Base-by-base conservation (phyloP, 2,888 invertebrate species). In the Phalangium opilio region DNA sequence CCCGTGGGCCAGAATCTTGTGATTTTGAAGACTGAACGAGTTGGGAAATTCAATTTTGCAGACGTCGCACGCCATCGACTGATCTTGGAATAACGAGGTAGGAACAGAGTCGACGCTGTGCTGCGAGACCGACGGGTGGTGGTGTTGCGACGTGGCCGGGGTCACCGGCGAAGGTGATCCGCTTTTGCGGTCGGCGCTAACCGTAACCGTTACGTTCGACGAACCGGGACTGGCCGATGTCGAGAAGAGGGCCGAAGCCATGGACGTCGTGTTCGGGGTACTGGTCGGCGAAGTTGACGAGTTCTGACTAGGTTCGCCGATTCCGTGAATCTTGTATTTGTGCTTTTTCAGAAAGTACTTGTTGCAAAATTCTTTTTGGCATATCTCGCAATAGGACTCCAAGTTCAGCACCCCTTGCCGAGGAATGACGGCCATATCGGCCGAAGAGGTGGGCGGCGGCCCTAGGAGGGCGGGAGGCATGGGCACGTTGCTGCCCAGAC, bases 261-360 rank as follows among this genome's bases (percentile, higher is more conserved):
- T 27, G 41, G 47, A 34, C 38, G 41, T 44, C 15, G 33, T n/a
- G 21, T 38, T 42, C 3, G 50, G 32, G 5, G 44, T 38, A 34
- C 43, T 32, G 42, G 45, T 44, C 38, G 36, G 44, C 44, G 44
- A 27, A 27, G 27, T 27, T 27, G 27, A 27, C 27, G 27, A 27
- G 27, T 27, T 27, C 17, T 47, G 47, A 20, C 49, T 49, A 8
- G 49, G 47, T 45, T 53, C 51, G 14, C 49, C 55, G 44, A 72
- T 70, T 47, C 76, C 76, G 63, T 82, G 81, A 42, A 73, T 75
- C 54, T 79, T 79, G 47, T 73, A 67, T 56, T 79, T 72, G 64
- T 83, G 83, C 53, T 77, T 77, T 54, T 77, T 73, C 52, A 82
- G 67, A 50, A 77, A 75, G 50, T 77, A 77, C 35, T 76, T 74